Evolutionary conservation across 2,113 vertebrate genomes (phyloP).

Genomic region (Todiramphus chloris): DNA sequence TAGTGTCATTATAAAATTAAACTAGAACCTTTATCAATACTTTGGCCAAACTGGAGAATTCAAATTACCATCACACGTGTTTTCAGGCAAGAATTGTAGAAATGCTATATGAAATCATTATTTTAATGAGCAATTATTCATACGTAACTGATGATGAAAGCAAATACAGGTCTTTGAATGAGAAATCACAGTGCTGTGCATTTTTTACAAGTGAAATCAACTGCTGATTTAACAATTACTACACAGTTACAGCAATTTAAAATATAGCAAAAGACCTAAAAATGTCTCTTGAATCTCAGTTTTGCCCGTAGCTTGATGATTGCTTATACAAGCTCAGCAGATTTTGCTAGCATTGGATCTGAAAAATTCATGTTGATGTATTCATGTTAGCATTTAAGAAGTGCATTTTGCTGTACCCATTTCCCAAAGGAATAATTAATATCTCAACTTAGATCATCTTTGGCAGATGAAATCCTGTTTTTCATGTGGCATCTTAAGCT

Average conservation of each 20-base stretch:
- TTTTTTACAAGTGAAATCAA: background rate
- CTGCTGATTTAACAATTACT: background rate
- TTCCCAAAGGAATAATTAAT: slow-evolving; percentile 63
- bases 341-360: background rate
- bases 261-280: background rate
- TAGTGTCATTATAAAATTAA: background rate
- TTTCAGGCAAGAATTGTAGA: background rate
- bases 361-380: background rate
- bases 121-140: background rate
- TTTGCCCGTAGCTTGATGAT: background rate
- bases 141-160: background rate
- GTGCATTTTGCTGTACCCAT: background rate
- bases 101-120: background rate
- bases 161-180: background rate
- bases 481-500: background rate
- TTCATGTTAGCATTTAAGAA: slow-evolving; percentile 13
- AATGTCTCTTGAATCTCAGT: background rate
- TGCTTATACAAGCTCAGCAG: background rate
- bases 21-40: background rate
- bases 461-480: slow-evolving; percentile 50
- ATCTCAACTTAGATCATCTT: slow-evolving; percentile 36
- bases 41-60: background rate
- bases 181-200: background rate
- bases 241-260: background rate
- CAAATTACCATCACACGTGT: background rate